A percentile compares a stretch with the other conserved stretches of the same genome.
phyloP scores from a whole-genome alignment of 2,113 vertebrate species.

The Bos taurus region ARS-UCD2.0 NC_037333.1:95419501-95420000 shows the following conservation, averaged over 20 bases:
- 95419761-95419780: neutral
- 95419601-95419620: neutral
- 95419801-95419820: neutral
- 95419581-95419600: neutral
- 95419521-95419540: neutral
- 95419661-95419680: neutral
- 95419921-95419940: too few species aligned
- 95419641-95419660: neutral
- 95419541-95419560: neutral
- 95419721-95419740: neutral
- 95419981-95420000: too few species aligned
- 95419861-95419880: too few species aligned
- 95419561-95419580: neutral
- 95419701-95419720: neutral
- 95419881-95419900: too few species aligned
- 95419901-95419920: too few species aligned
- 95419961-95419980: too few species aligned
- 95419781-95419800: neutral
- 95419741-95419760: neutral
- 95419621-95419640: neutral
- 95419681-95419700: neutral
- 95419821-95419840: too few species aligned
- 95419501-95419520: neutral
- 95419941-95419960: too few species aligned
- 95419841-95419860: too few species aligned